Conservation (phyloP, 1,140 invertebrate species). For the Listronotus bonariensis region DNA sequence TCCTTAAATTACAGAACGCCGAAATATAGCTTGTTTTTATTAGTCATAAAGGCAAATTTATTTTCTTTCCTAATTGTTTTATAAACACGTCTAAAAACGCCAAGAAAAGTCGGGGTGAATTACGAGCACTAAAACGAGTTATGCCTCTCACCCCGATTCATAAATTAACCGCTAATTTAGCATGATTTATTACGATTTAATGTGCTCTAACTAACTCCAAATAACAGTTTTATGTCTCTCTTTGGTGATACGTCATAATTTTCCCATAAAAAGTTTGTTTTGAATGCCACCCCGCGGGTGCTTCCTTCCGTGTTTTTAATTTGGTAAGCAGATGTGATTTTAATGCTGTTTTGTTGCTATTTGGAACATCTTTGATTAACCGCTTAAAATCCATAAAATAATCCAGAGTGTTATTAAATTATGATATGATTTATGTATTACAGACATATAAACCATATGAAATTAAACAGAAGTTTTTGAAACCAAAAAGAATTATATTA, state of each 20-base stretch:
- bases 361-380: too few relatives aligned
- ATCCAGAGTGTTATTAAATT: too few relatives aligned
- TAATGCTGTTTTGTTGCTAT: neutral
- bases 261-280: slow-evolving; percentile 36
- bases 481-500: too few relatives aligned
- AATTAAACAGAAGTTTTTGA: too few relatives aligned
- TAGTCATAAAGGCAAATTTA: slow-evolving; percentile 36
- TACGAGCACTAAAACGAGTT: slow-evolving; percentile 38
- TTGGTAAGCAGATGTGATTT: slow-evolving; percentile 30
- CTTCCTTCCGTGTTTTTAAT: slow-evolving; percentile 28
- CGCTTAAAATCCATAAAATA: too few relatives aligned
- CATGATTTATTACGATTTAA: slow-evolving; percentile 44
- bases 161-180: slow-evolving; percentile 41
- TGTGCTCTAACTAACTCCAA: slow-evolving; percentile 39
- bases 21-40: slow-evolving; percentile 23
- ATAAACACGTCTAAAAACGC: slow-evolving; percentile 32
- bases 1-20: neutral
- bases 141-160: slow-evolving; percentile 37
- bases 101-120: slow-evolving; percentile 37
- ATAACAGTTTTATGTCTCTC: slow-evolving; percentile 41
- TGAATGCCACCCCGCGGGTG: slow-evolving; percentile 16
- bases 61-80: slow-evolving; percentile 34
- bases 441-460: too few relatives aligned
- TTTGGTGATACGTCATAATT: slow-evolving; percentile 43
- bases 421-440: too few relatives aligned